These are phyloP conservation scores for Drosophila lacteicornis DNA, from an alignment of 1,140 invertebrate species.

Conservation along the genomic window DNA sequence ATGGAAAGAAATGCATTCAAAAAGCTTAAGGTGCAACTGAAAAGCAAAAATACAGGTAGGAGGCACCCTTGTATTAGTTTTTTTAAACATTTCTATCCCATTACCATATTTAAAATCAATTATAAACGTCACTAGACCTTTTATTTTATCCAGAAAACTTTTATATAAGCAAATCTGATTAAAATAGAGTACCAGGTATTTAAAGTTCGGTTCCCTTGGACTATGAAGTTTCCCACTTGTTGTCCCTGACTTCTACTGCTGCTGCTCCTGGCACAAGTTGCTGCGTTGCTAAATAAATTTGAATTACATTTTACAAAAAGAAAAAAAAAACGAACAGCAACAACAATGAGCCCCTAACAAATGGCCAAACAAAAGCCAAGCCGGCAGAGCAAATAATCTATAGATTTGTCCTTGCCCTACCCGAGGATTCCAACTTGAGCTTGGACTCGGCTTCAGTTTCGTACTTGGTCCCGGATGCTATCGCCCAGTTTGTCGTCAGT, in stretches of 20 bases:
- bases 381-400: conserved; percentile 67
- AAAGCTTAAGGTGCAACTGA: background rate
- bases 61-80: no score
- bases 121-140: background rate
- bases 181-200: background rate
- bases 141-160: background rate
- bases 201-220: background rate
- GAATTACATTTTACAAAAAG: conserved; percentile 64
- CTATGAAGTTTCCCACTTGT: background rate
- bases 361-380: conserved; percentile 53
- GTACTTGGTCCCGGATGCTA: conserved; percentile 36
- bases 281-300: conserved; percentile 75
- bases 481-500: conserved; percentile 43
- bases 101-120: background rate
- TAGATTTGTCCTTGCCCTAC: conserved; percentile 57
- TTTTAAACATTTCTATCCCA: no score
- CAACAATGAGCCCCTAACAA: conserved; percentile 36
- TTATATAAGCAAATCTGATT: background rate
- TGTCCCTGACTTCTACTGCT: conserved; percentile 9
- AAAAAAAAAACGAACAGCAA: conserved; percentile 28
- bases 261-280: conserved; percentile 31
- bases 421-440: conserved; percentile 24
- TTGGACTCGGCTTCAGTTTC: conserved; percentile 10
- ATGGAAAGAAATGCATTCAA: background rate
- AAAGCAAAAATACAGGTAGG: background rate